Conservation (phyloP, 30 jellyfish, hydroid and myxozoan genomes). For the Pseudorhiza aurosa region DNA sequence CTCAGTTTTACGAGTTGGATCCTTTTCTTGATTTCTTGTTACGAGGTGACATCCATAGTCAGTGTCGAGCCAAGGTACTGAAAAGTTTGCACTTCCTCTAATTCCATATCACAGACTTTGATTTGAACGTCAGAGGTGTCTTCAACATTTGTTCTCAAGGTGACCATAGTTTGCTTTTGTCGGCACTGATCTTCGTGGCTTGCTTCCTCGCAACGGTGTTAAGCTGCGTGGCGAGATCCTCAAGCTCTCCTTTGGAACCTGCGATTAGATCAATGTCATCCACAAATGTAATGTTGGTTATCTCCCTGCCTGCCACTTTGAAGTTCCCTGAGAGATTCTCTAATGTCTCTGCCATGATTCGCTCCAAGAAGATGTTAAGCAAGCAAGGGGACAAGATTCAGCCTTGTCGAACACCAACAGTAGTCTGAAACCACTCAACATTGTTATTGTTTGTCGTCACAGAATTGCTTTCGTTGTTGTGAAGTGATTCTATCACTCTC, state of each 20-base stretch:
- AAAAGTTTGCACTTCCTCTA: conserved; percentile 13
- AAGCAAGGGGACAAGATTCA: too few relatives aligned
- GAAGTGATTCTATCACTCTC: too few relatives aligned
- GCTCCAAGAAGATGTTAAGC: conserved; percentile 54
- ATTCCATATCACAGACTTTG: conserved; percentile 7
- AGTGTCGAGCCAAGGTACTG: too few relatives aligned
- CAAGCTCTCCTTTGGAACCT: too few relatives aligned
- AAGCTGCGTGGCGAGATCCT: conserved; percentile 19
- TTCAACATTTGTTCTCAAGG: conserved; percentile 14
- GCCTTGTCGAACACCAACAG: conserved; percentile 59
- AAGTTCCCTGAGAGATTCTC: conserved; percentile 26
- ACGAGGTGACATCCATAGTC: conserved; percentile 17
- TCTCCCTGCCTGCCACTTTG: conserved; percentile 29
- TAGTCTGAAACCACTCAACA: conserved; percentile 48
- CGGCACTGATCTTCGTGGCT: conserved; percentile 54
- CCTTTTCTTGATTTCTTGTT: conserved; percentile 2
- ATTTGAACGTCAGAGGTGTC: neutral
- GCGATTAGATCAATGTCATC: conserved; percentile 51
- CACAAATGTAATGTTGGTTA: conserved; percentile 38
- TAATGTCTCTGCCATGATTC: conserved; percentile 51
- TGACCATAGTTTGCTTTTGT: conserved; percentile 18
- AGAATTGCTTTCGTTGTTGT: conserved; percentile 27
- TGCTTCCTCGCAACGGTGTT: conserved; percentile 35
- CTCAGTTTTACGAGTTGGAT: conserved; percentile 34
- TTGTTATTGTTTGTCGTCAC: conserved; percentile 14